Conservation (phyloP, 1,140 invertebrate genomes). For the Drosophila baimaii region DNA sequence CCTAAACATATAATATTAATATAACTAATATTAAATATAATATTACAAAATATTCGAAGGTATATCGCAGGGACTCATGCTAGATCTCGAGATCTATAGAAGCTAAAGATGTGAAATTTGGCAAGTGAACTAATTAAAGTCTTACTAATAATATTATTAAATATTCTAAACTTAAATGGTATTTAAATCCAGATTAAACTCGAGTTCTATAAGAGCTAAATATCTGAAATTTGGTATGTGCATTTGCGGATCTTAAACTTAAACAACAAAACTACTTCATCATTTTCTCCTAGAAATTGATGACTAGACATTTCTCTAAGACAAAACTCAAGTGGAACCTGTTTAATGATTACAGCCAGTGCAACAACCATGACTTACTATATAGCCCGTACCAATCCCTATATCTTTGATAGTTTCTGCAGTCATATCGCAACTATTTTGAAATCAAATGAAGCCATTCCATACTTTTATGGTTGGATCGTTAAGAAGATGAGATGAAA, state of each 20-base stretch:
- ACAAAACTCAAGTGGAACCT: too few species aligned
- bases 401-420: conserved; percentile 21
- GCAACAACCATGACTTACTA: too few species aligned
- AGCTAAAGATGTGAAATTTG: too few species aligned
- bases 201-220: neutral
- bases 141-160: too few species aligned
- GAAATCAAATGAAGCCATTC: conserved; percentile 34
- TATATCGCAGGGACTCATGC: neutral
- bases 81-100: neutral
- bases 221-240: neutral
- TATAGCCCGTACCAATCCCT: neutral
- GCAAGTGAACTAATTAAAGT: too few species aligned
- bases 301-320: neutral
- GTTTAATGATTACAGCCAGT: too few species aligned
- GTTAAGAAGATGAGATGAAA: conserved; percentile 15
- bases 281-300: neutral
- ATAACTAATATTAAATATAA: too few species aligned
- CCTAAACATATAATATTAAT: too few species aligned
- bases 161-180: too few species aligned
- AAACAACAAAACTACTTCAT: neutral
- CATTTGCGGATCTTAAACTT: neutral
- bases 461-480: conserved; percentile 29
- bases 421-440: conserved; percentile 1
- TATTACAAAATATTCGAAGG: too few species aligned
- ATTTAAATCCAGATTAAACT: neutral